A percentile compares a stretch with the other conserved stretches of the same genome.
Evolutionary conservation across 64 coral and sea anemone genomes (phyloP).

Genomic region (Stylophora pistillata): DNA sequence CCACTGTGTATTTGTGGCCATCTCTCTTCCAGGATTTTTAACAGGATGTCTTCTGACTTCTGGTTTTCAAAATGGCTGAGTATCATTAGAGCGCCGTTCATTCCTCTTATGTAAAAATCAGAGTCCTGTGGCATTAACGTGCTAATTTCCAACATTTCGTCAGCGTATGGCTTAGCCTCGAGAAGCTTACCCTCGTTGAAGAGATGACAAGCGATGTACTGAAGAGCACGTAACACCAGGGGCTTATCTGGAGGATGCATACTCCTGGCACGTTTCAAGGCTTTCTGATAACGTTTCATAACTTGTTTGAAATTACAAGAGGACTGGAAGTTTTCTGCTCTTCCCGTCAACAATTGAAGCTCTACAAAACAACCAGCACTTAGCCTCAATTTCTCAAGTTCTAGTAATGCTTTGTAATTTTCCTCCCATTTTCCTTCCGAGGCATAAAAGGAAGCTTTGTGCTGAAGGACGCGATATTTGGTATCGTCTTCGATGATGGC

Average conservation of each 20-base stretch:
- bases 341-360: background rate
- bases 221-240: background rate
- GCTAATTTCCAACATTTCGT: background rate
- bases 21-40: background rate
- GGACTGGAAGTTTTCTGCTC: background rate
- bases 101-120: background rate
- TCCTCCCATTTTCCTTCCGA: background rate
- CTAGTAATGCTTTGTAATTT: background rate
- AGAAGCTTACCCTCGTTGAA: background rate
- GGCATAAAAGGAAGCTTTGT: background rate
- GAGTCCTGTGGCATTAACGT: background rate
- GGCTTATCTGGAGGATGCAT: background rate
- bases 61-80: background rate
- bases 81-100: background rate
- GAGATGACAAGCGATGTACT: background rate
- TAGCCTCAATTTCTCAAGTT: background rate
- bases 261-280: background rate
- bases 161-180: background rate
- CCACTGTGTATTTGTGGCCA: background rate
- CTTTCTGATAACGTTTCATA: background rate
- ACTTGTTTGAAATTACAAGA: background rate
- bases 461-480: background rate
- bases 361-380: background rate
- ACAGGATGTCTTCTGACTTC: background rate
- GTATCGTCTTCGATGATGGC: background rate